Percentiles rank a stretch among this genome's conserved stretches.
phyloP scores from a whole-genome alignment of 1,140 invertebrate species.

The Rhyacophila brunnea region DNA sequence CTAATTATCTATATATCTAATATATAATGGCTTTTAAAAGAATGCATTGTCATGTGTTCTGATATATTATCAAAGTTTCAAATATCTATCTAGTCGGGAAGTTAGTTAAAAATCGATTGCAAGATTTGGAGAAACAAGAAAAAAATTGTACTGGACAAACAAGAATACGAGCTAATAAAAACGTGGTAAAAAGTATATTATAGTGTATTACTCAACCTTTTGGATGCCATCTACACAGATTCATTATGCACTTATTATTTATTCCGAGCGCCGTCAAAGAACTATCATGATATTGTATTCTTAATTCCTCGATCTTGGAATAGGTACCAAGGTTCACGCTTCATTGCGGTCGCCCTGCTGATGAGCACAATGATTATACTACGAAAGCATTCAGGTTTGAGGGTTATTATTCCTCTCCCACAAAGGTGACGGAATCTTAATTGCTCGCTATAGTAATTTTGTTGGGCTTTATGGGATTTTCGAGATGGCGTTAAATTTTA shows the following conservation, averaged over 20 bases:
- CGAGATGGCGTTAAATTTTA: slow-evolving; percentile 32
- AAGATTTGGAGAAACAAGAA: too few relatives aligned
- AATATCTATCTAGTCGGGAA: too few relatives aligned
- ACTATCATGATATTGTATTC: not conserved
- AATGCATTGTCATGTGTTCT: too few relatives aligned
- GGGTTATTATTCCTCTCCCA: slow-evolving; percentile 15
- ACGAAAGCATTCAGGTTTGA: slow-evolving; percentile 7
- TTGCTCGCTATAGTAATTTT: slow-evolving; percentile 18
- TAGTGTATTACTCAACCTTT: too few relatives aligned
- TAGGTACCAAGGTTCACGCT: slow-evolving; percentile 27
- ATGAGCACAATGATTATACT: slow-evolving; percentile 17
- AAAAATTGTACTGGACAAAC: too few relatives aligned
- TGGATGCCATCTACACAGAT: too few relatives aligned
- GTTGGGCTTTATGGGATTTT: slow-evolving; percentile 26
- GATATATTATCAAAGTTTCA: too few relatives aligned
- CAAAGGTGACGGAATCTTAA: slow-evolving; percentile 28
- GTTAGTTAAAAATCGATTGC: too few relatives aligned
- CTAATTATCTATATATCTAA: too few relatives aligned
- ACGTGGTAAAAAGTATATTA: too few relatives aligned
- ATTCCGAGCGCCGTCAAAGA: slow-evolving; percentile 1
- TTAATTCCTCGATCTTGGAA: slow-evolving; percentile 4
- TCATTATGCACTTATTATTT: slow-evolving; percentile 6
- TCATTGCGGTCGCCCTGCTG: slow-evolving; percentile 18
- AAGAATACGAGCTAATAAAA: too few relatives aligned
- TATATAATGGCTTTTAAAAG: too few relatives aligned